phyloP scores from a whole-genome alignment of 1,140 invertebrate genomes.

The Leptopilina clavipes region DNA sequence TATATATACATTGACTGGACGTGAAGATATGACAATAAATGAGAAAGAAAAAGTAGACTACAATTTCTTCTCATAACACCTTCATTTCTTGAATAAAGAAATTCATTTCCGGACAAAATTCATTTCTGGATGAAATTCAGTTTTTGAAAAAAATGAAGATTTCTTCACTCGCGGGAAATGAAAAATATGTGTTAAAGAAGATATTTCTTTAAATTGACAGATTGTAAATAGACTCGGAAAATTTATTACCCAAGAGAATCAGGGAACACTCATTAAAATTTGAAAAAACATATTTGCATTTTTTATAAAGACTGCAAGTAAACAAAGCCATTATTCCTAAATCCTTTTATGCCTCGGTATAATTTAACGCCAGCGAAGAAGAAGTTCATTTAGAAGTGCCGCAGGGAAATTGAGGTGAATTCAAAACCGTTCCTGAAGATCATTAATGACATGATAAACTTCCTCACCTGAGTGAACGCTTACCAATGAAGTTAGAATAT shows the following conservation, averaged over 20 bases:
- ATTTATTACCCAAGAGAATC: neutral
- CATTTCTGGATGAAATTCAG: too few species aligned
- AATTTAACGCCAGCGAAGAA: neutral
- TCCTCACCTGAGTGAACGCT: slow-evolving; percentile 8
- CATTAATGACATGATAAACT: slow-evolving; percentile 33
- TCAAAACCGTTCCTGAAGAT: slow-evolving; percentile 5
- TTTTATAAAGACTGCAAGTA: too few species aligned
- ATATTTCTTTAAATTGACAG: too few species aligned
- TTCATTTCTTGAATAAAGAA: too few species aligned
- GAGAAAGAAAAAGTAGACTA: neutral
- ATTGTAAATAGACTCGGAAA: too few species aligned
- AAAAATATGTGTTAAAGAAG: too few species aligned
- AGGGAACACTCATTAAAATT: neutral
- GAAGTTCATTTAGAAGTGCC: neutral
- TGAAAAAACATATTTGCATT: neutral
- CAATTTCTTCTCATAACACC: too few species aligned
- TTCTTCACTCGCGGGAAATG: too few species aligned
- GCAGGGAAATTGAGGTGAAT: neutral
- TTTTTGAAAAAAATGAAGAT: too few species aligned
- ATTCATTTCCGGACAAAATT: too few species aligned
- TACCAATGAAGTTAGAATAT: slow-evolving; percentile 30
- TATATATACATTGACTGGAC: too few species aligned
- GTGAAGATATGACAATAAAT: slow-evolving; percentile 28
- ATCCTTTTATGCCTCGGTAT: neutral
- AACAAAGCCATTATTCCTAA: neutral